Percentiles rank a stretch among this genome's conserved stretches.
Conservation (phyloP, 2,113 vertebrate genomes). For the Ceyx melanurus region DNA sequence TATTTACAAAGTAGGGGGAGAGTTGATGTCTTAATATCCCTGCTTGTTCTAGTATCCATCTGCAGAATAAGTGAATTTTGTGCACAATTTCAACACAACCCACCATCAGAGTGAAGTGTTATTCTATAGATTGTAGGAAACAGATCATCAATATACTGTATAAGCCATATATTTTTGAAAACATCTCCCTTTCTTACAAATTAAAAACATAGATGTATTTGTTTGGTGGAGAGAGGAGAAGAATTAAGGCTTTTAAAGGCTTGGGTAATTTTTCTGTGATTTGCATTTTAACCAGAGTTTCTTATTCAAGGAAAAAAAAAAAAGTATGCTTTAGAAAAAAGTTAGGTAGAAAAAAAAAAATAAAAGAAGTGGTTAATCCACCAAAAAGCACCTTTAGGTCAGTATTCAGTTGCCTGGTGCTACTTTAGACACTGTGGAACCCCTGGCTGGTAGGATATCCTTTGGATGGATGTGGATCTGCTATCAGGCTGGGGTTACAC, state of each 20-base stretch:
- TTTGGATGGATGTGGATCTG: background rate
- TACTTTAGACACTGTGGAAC: background rate
- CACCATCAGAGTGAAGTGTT: background rate
- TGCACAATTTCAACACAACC: background rate
- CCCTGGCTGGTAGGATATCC: background rate
- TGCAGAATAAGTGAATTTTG: background rate
- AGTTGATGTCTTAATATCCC: background rate
- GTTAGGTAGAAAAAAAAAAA: background rate
- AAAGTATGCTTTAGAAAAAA: background rate
- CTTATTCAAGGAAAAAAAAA: background rate
- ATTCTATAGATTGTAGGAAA: background rate
- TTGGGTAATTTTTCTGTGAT: background rate
- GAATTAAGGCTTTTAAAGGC: background rate
- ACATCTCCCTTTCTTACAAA: background rate
- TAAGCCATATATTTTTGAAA: background rate
- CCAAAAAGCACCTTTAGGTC: background rate
- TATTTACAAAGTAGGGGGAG: background rate
- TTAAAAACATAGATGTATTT: background rate
- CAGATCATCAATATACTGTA: background rate
- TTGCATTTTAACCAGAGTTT: background rate
- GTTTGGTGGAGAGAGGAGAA: background rate
- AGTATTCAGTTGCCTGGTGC: rapidly evolving
- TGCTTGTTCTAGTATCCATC: background rate
- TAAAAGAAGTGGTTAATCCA: rapidly evolving
- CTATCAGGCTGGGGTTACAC: background rate